These are phyloP conservation scores for Blastobasis lacticolella DNA, from an alignment of 2,888 invertebrate genomes.

Conservation along the genomic window DNA sequence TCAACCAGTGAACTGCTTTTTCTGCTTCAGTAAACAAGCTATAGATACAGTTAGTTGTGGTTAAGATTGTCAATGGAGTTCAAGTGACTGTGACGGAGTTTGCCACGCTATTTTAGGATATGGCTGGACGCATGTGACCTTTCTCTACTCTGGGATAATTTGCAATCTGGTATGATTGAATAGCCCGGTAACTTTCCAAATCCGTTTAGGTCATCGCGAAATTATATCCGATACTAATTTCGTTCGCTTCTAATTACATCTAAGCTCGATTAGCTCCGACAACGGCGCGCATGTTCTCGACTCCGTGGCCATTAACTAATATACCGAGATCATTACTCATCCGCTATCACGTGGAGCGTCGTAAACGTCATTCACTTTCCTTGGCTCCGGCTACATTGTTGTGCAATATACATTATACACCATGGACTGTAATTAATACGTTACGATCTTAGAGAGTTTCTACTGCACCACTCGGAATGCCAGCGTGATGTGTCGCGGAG, in stretches of 20 bases:
- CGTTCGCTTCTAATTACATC: conserved; percentile 14
- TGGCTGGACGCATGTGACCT: too few species aligned
- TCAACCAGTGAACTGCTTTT: neutral
- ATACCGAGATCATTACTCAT: conserved; percentile 55
- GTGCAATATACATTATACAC: conserved; percentile 30
- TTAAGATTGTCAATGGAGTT: neutral
- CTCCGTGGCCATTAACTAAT: conserved; percentile 55
- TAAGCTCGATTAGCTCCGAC: conserved; percentile 57
- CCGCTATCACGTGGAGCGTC: conserved; percentile 36
- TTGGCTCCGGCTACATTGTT: conserved; percentile 37
- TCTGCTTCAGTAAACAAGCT: neutral
- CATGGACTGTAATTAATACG: conserved; percentile 39
- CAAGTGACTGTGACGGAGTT: too few species aligned
- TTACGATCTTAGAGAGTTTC: conserved; percentile 29
- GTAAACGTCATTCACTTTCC: conserved; percentile 54
- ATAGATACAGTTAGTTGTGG: neutral
- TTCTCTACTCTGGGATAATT: too few species aligned
- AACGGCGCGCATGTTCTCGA: conserved; percentile 45
- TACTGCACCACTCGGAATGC: conserved; percentile 19
- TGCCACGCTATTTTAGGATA: too few species aligned
- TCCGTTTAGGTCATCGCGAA: conserved; percentile 35
- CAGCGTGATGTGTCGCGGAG: conserved; percentile 17
- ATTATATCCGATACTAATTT: too few species aligned
- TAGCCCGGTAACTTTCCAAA: too few species aligned
- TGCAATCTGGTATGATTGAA: too few species aligned